Percentiles rank a stretch among this genome's conserved stretches.
Evolutionary conservation across 23 tunicate genomes (phyloP).

Genomic region (Ciona savignyi): DNA sequence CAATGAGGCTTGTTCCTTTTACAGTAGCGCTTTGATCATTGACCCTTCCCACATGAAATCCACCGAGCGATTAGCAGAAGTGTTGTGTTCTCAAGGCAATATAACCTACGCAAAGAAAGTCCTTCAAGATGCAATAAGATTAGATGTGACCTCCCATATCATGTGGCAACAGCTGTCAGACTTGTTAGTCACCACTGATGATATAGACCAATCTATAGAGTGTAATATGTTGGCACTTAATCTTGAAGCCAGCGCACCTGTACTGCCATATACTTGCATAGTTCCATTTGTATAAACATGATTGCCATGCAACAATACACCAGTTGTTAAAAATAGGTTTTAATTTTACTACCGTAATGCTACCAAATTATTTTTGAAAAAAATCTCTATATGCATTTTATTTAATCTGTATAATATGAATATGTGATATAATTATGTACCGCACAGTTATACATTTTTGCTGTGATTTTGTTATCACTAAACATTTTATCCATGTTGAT

Average conservation of each 20-base stretch:
- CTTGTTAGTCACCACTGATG: not conserved
- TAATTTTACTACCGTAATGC: no score
- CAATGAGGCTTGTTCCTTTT: conserved; percentile 8
- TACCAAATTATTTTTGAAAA: no score
- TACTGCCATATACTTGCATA: conserved; percentile 17
- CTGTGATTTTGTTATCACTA: no score
- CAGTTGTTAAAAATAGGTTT: no score
- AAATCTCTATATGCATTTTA: no score
- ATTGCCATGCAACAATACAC: no score
- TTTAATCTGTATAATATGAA: no score
- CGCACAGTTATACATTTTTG: no score
- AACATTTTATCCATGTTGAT: no score
- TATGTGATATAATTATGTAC: no score
- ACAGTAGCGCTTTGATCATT: not conserved
- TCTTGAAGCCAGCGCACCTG: conserved; percentile 10
- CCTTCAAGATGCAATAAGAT: conserved; percentile 11
- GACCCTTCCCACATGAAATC: conserved; percentile 20
- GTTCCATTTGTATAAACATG: no score
- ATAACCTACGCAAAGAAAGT: conserved; percentile 12
- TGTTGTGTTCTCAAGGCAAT: conserved; percentile 7
- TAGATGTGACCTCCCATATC: conserved; percentile 5
- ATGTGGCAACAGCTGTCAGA: conserved; percentile 13
- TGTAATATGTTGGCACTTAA: conserved; percentile 12
- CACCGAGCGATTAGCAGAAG: no score
- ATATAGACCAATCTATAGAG: not conserved